Base-by-base conservation (phyloP, 2,113 vertebrate genomes). In the Sitta europaea region DNA sequence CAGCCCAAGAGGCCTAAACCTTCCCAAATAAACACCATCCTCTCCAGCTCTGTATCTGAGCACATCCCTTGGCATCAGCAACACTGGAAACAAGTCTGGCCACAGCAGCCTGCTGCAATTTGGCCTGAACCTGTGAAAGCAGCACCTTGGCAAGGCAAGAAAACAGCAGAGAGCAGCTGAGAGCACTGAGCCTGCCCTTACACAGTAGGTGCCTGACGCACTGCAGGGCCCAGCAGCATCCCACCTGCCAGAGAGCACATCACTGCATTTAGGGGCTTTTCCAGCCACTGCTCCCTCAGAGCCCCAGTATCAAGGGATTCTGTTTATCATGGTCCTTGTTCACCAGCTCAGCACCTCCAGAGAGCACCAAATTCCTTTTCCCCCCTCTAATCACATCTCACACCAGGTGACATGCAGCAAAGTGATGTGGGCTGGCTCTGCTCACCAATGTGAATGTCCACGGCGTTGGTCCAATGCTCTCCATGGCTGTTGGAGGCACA, bases 381-480 rank as follows among this genome's bases (percentile, higher is more conserved):
- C 25, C 33, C 25, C 29, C 43, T 70, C 12, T 16, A 31, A 66
- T 15, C 14, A 22, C 2, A 5, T 29, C 27, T 62, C 33, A 28
- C 0, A 8, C 22, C 9, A 53, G 35, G 51, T 14, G 10, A 14
- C 10, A 5, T 35, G 54, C 67, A 80, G 82, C 78, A n/a, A 42
- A 74, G 58, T 4, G 42, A 7, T 0, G 0, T 8, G 63, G 55
- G 48, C 58, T 71, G 80, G 75, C 31, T 71, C 76, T 65, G 70
- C 96, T 96, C 88, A 99, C 98, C 98, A 22, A 98, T 36, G 31
- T 96, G 94, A 83, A 99, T 38, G n/a, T 99, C 97, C 13, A 97
- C 98, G 0, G 98, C 92, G 5, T 96, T 97, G 61, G 96, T 98
- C 99, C 99, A 99, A 20, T 92, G 96, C 94, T 99, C 98, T 7